phyloP scores from a whole-genome alignment of 2,113 vertebrate species.

The Leiothrix lutea region DNA sequence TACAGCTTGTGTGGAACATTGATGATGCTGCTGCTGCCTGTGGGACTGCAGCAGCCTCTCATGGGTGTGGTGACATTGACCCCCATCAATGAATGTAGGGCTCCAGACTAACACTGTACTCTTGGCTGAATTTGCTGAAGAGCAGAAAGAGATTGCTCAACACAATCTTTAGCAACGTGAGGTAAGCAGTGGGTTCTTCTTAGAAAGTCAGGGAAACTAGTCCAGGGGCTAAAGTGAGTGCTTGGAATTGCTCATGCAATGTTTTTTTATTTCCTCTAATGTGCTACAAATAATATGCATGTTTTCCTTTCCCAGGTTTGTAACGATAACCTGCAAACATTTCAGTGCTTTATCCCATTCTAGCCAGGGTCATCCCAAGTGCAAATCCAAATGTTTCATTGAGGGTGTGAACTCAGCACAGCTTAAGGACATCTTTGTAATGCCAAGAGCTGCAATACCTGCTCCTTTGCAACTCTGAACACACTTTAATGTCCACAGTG shows the following conservation, averaged over 20 bases:
- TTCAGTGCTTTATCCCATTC: not conserved
- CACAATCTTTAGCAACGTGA: not conserved
- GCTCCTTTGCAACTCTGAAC: not conserved
- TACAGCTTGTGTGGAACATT: not conserved
- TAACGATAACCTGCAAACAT: not conserved
- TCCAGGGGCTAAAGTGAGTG: rapidly evolving
- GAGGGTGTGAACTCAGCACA: not conserved
- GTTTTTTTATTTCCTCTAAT: not conserved
- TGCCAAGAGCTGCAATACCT: not conserved
- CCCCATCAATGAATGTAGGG: rapidly evolving
- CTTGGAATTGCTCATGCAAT: not conserved
- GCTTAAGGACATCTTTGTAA: not conserved
- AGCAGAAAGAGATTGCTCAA: not conserved
- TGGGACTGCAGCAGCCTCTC: not conserved
- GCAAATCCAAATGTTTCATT: not conserved
- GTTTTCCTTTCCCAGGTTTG: not conserved
- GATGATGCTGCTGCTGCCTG: not conserved
- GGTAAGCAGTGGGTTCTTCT: not conserved
- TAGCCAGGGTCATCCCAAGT: not conserved
- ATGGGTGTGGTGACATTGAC: not conserved
- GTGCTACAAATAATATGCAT: rapidly evolving
- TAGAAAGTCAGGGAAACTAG: not conserved
- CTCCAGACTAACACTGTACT: not conserved
- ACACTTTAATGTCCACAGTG: not conserved
- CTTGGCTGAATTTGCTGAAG: not conserved